These are phyloP conservation scores for Myzus persicae DNA, from an alignment of 1,140 invertebrate genomes.

Conservation along the genomic window DNA sequence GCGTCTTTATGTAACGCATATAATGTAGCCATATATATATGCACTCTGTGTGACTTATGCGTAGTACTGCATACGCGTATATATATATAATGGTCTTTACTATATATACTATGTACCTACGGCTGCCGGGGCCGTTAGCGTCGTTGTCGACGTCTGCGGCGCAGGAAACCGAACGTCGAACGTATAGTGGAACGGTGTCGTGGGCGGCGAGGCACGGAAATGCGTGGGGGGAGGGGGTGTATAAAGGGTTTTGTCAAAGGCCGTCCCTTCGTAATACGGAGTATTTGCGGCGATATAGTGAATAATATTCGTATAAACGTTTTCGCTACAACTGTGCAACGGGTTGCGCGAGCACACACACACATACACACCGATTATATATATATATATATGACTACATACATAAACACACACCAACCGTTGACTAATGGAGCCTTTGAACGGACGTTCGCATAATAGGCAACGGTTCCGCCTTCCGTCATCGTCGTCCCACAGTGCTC, in stretches of 20 bases:
- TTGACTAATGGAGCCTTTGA: constrained; percentile 55
- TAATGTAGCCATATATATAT: background rate
- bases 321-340: constrained; percentile 3
- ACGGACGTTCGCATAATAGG: constrained; percentile 28
- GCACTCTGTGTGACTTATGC: background rate
- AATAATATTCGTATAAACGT: constrained; percentile 53
- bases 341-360: background rate
- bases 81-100: background rate
- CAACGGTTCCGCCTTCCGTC: background rate
- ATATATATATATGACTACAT: background rate
- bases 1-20: background rate
- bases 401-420: background rate
- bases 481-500: background rate
- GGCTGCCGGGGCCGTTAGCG: background rate
- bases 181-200: background rate
- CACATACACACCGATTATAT: background rate
- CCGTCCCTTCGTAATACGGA: background rate
- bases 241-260: background rate
- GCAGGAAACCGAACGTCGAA: background rate
- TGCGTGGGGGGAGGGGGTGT: background rate
- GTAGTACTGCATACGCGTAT: background rate
- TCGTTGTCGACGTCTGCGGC: background rate
- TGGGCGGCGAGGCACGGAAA: too few species aligned
- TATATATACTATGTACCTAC: background rate
- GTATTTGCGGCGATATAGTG: background rate